These are phyloP conservation scores for Poeciliopsis turrubarensis DNA, from an alignment of 2,113 vertebrate species.

Conservation along the genomic window DNA sequence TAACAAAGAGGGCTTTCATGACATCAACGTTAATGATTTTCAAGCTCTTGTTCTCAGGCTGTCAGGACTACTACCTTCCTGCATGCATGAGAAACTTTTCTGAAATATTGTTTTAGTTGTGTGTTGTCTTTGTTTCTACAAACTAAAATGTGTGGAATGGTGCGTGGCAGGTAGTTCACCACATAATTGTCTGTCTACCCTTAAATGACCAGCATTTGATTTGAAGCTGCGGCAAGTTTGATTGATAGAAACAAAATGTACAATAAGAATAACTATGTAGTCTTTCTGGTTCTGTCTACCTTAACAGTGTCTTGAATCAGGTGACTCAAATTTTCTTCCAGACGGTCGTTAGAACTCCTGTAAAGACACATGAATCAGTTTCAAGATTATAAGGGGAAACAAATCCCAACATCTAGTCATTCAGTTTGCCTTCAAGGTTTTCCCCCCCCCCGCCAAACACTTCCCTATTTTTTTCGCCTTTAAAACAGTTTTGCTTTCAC, in stretches of 20 bases:
- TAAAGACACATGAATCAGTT: not conserved
- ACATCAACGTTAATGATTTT: not conserved
- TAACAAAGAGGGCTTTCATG: not conserved
- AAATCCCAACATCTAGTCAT: not conserved
- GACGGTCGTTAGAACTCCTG: not conserved
- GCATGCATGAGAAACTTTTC: not conserved
- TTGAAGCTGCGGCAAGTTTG: constrained; percentile 25
- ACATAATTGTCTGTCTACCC: not conserved
- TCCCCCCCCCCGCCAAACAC: too few relatives aligned
- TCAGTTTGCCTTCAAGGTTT: not conserved
- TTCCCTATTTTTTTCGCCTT: too few relatives aligned
- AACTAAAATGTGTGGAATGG: constrained; percentile 33
- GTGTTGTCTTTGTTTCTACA: not conserved
- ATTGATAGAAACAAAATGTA: not conserved
- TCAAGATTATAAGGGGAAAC: not conserved
- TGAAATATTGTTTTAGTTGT: not conserved
- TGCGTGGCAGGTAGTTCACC: not conserved
- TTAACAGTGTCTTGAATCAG: not conserved
- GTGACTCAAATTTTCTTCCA: not conserved
- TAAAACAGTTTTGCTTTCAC: not conserved
- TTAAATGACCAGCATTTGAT: constrained; percentile 1
- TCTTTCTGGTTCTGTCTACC: not conserved
- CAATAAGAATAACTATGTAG: not conserved
- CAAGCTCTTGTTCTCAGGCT: not conserved
- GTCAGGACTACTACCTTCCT: not conserved